Evolutionary conservation across 30 jellyfish, hydroid and myxozoan genomes (phyloP), one percentile per base, ranked within the genome.

Genomic region (Cassiopea andromeda): DNA sequence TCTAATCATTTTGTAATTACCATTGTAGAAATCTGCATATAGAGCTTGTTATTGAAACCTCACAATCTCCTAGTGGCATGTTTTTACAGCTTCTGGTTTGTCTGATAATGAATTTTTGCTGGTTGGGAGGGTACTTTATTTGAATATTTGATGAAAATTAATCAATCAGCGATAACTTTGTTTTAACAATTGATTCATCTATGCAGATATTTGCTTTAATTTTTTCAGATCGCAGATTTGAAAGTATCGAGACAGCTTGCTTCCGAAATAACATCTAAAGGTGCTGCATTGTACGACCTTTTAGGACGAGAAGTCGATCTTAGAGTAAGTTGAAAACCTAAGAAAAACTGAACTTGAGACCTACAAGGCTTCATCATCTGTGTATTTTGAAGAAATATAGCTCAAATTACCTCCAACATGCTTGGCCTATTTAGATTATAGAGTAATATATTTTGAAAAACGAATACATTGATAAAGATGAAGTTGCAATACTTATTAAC

Each of bases 221-320:
- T 1, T 69, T 90, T 78, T 13, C 69, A 94, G 98, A 81, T 94
- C 59, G 92, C 91, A 19, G 98, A 89, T 64, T 85, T 94, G 84
- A 94, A 94, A 67, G 92, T 82, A 38, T 97, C 97, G 16, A 73
- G 98, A 61, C 97, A 94, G 76, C 89, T 94, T 5, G 98, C 98
- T 13, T 94, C 98, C 44, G 98, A 94, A 81, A 94, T 94, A 19
- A 94, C 98, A 46, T 71, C 96, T 12, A 94, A 94, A 89, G 98
- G 98, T 8, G 96, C 98, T 44, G 92, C 97, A 50, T 85, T 94
- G 44, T 92, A 89, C 48, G 96, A 94, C 58, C 75, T 94, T 8
- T 97, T 94, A 74, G 97, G 98, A 10, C 90, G 94, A 18, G 98
- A 94, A 82, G 97, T 94, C 12, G 98, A 94, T 7, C 93, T 94